These are phyloP conservation scores for Alca torda DNA, from an alignment of 2,797 vertebrate genomes.

Conservation along the genomic window DNA sequence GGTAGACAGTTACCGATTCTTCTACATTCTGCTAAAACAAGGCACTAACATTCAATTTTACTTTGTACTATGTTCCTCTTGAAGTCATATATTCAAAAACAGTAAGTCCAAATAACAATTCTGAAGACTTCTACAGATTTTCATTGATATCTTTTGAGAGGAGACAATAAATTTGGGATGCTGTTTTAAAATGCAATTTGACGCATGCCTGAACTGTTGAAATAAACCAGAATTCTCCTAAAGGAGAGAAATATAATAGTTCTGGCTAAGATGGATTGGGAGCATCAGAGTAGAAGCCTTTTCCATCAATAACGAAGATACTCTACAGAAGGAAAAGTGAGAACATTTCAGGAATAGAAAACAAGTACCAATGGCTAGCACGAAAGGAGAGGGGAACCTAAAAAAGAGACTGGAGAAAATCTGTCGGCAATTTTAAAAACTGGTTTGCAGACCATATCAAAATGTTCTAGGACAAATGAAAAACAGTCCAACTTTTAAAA, in stretches of 20 bases:
- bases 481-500: not conserved
- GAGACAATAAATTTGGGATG: not conserved
- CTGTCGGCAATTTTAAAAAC: not conserved
- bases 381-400: not conserved
- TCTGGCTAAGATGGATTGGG: not conserved
- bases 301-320: not conserved
- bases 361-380: not conserved
- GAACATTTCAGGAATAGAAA: not conserved
- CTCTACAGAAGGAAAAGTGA: not conserved
- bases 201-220: not conserved
- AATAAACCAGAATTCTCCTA: not conserved
- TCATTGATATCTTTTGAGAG: not conserved
- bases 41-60: not conserved
- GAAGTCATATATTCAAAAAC: not conserved
- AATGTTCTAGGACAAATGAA: not conserved
- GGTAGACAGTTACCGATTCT: not conserved
- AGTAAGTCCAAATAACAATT: not conserved
- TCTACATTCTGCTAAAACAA: not conserved
- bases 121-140: not conserved
- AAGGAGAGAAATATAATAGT: not conserved
- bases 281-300: not conserved
- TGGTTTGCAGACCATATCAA: not conserved
- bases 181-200: not conserved
- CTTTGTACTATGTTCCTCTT: not conserved
- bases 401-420: not conserved